Base-by-base conservation (phyloP, 2,888 invertebrate genomes). In the Andrena hattorfiana region DNA sequence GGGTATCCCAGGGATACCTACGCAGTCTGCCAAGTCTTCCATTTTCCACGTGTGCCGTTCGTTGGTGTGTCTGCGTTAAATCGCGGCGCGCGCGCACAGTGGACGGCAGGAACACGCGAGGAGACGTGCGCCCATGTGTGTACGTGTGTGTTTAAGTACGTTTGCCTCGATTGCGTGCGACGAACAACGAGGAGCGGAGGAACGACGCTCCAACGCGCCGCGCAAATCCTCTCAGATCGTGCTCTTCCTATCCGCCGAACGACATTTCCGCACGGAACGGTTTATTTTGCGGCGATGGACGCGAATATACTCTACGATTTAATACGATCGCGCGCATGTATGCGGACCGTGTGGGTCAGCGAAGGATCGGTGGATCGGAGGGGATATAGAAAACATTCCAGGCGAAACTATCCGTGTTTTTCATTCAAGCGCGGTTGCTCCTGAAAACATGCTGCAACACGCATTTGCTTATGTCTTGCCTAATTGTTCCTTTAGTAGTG, bases 1-100 rank as follows among this genome's bases (percentile, higher is more conserved):
- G 93, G 91, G 91, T 92, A 92, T 92, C 89, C 91, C 89, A 79
- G 88, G 90, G 89, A 91, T 91, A 89, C 86, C 87, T 89, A 89
- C 89, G 88, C 89, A 89, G 56, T 26, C 88, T 66, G 66, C 81
- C 83, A 72, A 88, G 86, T 87, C 89, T 87, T 88, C 89, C 88
- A 84, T 89, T 88, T 56, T 89, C 70, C 89, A 75, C 77, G 86
- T 73, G 84, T 85, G 85, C 77, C 84, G 68, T 81, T 79, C 83
- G 68, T 78, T 78, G 75, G 49, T 64, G 35, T 66, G 68, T 51
- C 56, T 20, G 68, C 64, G 73, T 72, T 86, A 87, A 86, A 82
- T 88, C 85, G 85, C 64, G 42, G 16, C 70, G 71, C 51, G 28
- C 48, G 42, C 26, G 16, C 35, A 26, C 56, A 5, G 2, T 4